Evolutionary conservation across 2,797 vertebrate species (phyloP).

Genomic region (Cossypha polioptera): DNA sequence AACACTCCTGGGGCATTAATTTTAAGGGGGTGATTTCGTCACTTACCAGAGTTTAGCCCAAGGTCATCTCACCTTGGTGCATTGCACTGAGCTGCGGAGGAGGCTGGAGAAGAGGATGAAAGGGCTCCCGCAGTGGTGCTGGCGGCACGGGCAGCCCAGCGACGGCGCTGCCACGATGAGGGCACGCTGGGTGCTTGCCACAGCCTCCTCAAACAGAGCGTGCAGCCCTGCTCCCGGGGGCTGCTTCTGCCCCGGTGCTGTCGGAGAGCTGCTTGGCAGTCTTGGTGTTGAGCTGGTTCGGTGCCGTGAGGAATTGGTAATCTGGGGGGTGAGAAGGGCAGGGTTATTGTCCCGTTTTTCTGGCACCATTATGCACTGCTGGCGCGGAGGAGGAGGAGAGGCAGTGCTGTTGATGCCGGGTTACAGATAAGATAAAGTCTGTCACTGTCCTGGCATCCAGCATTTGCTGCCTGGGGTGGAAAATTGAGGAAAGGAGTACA

Average conservation of each 20-base stretch:
- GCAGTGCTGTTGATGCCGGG: constrained; percentile 75
- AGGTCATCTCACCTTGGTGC: constrained; percentile 68
- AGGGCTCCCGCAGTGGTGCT: constrained; percentile 73
- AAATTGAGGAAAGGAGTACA: constrained; percentile 86
- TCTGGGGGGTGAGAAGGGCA: constrained; percentile 45
- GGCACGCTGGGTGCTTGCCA: constrained; percentile 66
- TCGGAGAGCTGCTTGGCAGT: constrained; percentile 30
- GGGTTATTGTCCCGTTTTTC: constrained; percentile 70
- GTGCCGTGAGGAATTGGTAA: constrained; percentile 57
- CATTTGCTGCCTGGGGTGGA: constrained; percentile 77
- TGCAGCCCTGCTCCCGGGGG: constrained; percentile 39
- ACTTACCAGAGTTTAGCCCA: constrained; percentile 67
- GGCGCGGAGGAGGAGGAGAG: constrained; percentile 65
- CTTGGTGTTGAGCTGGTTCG: background rate
- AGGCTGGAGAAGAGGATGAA: constrained; percentile 75
- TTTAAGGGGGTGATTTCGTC: constrained; percentile 52
- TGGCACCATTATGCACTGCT: constrained; percentile 70
- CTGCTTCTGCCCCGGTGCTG: constrained; percentile 35
- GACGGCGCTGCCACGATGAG: constrained; percentile 64
- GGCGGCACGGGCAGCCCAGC: constrained; percentile 59
- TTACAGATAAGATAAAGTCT: constrained; percentile 83
- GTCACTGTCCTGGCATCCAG: constrained; percentile 79
- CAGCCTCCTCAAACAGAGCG: constrained; percentile 30
- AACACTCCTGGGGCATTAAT: background rate
- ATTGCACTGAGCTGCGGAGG: constrained; percentile 60